Evolutionary conservation across 2,888 invertebrate genomes (phyloP).

Genomic region (Troides oblongomaculatus): DNA sequence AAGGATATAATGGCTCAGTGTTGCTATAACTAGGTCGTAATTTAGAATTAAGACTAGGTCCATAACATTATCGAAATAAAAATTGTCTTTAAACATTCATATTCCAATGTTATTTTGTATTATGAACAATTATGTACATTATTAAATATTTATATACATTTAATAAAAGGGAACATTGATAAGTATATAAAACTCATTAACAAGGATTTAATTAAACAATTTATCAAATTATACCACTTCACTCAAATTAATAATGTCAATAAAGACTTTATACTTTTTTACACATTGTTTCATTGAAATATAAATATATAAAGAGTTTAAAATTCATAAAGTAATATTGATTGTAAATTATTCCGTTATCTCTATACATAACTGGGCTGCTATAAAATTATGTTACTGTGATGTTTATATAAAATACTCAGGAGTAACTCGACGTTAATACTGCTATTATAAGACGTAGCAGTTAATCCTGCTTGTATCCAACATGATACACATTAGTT

Average conservation of each 20-base stretch:
- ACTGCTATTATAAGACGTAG: constrained; percentile 63
- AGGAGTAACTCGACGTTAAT: constrained; percentile 40
- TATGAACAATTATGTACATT: constrained; percentile 9
- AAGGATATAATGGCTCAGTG: constrained; percentile 46
- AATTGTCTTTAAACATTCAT: constrained; percentile 22
- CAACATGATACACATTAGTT: neutral
- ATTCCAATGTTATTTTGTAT: constrained; percentile 17
- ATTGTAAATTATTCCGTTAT: constrained; percentile 31
- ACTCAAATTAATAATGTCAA: neutral
- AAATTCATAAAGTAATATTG: constrained; percentile 8
- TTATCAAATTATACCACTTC: neutral
- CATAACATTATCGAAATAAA: constrained; percentile 26
- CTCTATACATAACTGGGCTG: constrained; percentile 25
- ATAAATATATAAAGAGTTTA: constrained; percentile 12
- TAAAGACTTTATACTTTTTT: neutral
- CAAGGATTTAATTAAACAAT: neutral
- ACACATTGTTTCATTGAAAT: constrained; percentile 16
- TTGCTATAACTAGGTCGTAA: constrained; percentile 50
- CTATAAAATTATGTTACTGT: constrained; percentile 44
- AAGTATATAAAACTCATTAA: neutral
- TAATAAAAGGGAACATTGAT: neutral
- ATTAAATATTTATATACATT: neutral
- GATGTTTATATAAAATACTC: constrained; percentile 50
- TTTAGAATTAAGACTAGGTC: constrained; percentile 35
- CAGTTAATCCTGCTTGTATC: constrained; percentile 35